These are phyloP conservation scores for Agrochola circellaris DNA, from an alignment of 2,888 invertebrate species.

Conservation along the genomic window DNA sequence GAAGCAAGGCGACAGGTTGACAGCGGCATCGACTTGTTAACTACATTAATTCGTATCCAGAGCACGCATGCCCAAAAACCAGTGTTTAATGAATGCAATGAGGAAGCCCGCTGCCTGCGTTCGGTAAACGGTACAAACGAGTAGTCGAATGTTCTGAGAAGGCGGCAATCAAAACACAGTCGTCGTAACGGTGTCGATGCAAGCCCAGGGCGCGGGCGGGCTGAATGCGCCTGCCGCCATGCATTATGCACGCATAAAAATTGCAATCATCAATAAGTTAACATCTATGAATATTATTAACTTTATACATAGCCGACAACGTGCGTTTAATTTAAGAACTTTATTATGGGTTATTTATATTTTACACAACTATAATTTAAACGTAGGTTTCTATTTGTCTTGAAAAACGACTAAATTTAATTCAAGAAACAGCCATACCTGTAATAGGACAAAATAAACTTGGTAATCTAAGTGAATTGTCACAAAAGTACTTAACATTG, in stretches of 20 bases:
- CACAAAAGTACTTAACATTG: conserved; percentile 18
- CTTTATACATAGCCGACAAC: conserved; percentile 45
- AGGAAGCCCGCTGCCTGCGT: conserved; percentile 79
- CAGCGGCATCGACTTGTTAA: conserved; percentile 53
- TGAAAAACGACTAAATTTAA: conserved; percentile 10
- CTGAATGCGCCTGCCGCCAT: conserved; percentile 66
- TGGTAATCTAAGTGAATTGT: not conserved
- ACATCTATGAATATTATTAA: conserved; percentile 69
- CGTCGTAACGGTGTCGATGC: conserved; percentile 84
- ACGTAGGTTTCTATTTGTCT: not conserved
- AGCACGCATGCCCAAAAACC: conserved; percentile 80
- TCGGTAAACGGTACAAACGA: conserved; percentile 88
- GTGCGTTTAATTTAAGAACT: conserved; percentile 31
- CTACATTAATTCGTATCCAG: conserved; percentile 67
- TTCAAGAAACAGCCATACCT: not conserved
- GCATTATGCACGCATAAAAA: conserved; percentile 83
- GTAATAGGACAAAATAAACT: not conserved
- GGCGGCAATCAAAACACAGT: conserved; percentile 87
- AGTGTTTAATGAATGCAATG: conserved; percentile 84
- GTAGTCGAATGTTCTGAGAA: conserved; percentile 86
- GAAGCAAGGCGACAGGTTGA: conserved; percentile 39
- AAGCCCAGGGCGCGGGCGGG: conserved; percentile 72
- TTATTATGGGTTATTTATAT: not conserved
- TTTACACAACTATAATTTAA: not conserved
- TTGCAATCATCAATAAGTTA: conserved; percentile 77